These are phyloP conservation scores for Excalfactoria chinensis DNA, from an alignment of 2,113 vertebrate species.

Conservation along the genomic window DNA sequence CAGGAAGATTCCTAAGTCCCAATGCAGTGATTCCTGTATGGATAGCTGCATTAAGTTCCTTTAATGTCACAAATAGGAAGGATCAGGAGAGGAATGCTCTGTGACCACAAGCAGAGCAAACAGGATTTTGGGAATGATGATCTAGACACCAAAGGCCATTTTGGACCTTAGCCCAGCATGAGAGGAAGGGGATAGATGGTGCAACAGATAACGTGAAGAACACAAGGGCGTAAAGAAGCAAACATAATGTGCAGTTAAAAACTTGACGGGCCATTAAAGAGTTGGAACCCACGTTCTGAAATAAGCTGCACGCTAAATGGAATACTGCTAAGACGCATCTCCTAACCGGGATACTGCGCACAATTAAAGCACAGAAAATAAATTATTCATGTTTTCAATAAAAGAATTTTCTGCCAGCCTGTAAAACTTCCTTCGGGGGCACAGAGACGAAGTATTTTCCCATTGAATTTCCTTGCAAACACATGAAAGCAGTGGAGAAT, in stretches of 20 bases:
- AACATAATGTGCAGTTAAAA: background rate
- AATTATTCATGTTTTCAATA: conserved; percentile 13
- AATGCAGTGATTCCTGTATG: background rate
- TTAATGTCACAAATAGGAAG: background rate
- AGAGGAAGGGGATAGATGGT: background rate
- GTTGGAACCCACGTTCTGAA: background rate
- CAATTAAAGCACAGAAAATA: conserved; percentile 17
- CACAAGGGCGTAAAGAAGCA: background rate
- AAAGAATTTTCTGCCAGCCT: background rate
- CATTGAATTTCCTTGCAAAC: background rate
- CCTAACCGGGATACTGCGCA: background rate
- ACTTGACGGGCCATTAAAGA: background rate
- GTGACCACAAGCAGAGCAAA: rapidly evolving
- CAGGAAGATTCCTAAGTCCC: background rate
- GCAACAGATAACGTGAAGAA: background rate
- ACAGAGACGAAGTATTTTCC: background rate
- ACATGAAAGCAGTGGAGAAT: background rate
- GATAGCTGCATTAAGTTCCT: background rate
- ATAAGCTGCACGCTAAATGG: background rate
- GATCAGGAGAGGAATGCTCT: background rate
- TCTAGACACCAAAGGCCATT: background rate
- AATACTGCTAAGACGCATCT: background rate
- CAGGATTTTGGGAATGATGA: background rate
- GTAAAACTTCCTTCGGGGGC: background rate
- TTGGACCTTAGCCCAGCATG: background rate